phyloP scores from a whole-genome alignment of 2,113 vertebrate species.

The Pipa parva region DNA sequence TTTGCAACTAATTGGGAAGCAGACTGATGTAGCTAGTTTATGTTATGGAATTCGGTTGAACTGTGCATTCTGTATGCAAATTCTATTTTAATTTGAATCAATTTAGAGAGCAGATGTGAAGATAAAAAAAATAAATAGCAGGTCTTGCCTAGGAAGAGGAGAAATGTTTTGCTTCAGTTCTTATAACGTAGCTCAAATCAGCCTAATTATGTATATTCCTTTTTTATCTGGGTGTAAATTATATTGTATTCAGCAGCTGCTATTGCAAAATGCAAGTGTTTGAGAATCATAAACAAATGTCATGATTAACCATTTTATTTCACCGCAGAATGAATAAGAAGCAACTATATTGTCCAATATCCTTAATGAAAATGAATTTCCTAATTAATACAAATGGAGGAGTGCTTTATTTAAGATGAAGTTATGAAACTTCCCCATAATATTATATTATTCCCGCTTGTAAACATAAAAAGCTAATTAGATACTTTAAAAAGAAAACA shows the following conservation, averaged over 20 bases:
- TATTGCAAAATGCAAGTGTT: conserved; percentile 17
- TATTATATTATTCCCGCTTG: background rate
- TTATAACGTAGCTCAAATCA: conserved; percentile 33
- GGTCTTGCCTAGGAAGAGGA: conserved; percentile 31
- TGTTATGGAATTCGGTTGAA: conserved; percentile 37
- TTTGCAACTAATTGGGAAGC: conserved; percentile 25
- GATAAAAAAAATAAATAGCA: conserved; percentile 36
- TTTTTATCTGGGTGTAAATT: conserved; percentile 42
- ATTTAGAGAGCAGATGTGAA: conserved; percentile 41
- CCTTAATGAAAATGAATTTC: background rate
- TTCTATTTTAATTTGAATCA: conserved; percentile 43
- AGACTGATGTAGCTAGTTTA: conserved; percentile 34
- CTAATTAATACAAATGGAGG: background rate
- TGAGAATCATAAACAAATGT: conserved; percentile 38
- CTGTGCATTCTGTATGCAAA: conserved; percentile 36
- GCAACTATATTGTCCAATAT: background rate
- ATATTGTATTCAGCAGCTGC: conserved; percentile 40
- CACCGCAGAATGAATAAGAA: conserved; percentile 5
- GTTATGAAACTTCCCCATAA: background rate
- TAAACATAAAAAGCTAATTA: background rate
- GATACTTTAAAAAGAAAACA: background rate
- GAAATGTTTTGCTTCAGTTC: conserved; percentile 40
- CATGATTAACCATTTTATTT: conserved; percentile 41
- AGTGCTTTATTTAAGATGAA: background rate
- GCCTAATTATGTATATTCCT: conserved; percentile 36